A percentile compares a stretch with the other conserved stretches of the same genome.
phyloP scores from a whole-genome alignment of 92 coral and sea anemone species.

The Bergia sp. region DNA sequence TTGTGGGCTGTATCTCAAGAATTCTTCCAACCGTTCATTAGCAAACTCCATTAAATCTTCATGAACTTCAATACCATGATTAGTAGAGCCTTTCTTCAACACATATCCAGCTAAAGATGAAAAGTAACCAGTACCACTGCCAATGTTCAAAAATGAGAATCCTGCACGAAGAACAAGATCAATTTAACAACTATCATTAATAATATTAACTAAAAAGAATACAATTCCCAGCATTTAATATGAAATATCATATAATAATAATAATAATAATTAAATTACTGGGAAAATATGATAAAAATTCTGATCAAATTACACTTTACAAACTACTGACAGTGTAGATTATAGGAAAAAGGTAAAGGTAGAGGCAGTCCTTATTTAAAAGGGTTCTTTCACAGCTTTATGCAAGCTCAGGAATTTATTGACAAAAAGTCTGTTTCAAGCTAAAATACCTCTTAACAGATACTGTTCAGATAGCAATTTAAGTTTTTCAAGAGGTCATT shows the following conservation, averaged over 20 bases:
- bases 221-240: neutral
- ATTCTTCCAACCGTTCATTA: conserved; percentile 83
- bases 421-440: too few species aligned
- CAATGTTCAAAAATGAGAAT: conserved; percentile 91
- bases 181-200: neutral
- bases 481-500: too few species aligned
- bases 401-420: too few species aligned
- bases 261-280: neutral
- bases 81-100: conserved; percentile 70
- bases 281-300: too few species aligned
- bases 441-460: too few species aligned
- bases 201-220: neutral
- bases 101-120: conserved; percentile 87
- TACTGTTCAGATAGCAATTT: too few species aligned
- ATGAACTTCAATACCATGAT: conserved; percentile 89
- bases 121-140: conserved; percentile 99
- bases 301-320: too few species aligned
- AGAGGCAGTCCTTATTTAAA: too few species aligned
- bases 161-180: conserved; percentile 53
- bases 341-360: too few species aligned
- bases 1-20: conserved; percentile 76
- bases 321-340: too few species aligned
- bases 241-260: neutral
- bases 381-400: too few species aligned
- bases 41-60: conserved; percentile 91